Evolutionary conservation across 2,113 vertebrate species (phyloP).

Genomic region (Bubo scandiacus): DNA sequence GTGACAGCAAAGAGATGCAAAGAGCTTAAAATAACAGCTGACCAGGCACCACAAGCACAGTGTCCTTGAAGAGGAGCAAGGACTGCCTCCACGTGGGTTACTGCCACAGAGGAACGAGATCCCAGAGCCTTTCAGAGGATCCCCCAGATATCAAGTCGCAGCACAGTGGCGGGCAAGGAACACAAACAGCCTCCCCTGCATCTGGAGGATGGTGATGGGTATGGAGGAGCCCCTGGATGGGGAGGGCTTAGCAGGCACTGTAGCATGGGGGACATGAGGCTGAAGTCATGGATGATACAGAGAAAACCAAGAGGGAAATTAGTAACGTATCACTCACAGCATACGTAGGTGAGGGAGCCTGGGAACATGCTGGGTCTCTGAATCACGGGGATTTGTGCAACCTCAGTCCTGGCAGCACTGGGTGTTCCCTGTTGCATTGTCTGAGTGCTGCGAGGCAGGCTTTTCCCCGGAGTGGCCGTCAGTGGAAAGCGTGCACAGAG

Average conservation of each 20-base stretch:
- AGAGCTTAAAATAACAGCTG: not conserved
- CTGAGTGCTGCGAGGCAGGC: not conserved
- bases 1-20: not conserved
- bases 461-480: accelerated
- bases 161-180: accelerated
- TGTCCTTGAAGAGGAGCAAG: not conserved
- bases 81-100: not conserved
- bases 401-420: not conserved
- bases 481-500: accelerated
- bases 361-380: not conserved
- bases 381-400: not conserved
- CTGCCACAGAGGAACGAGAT: not conserved
- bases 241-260: not conserved
- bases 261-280: not conserved
- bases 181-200: not conserved
- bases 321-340: not conserved
- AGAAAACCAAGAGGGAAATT: not conserved
- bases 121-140: not conserved
- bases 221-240: not conserved
- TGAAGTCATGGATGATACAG: not conserved
- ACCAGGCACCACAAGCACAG: not conserved
- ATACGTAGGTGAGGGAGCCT: not conserved
- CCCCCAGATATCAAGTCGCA: not conserved
- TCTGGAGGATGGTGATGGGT: accelerated
- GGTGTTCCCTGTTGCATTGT: accelerated